Percentiles rank a stretch among this genome's conserved stretches.
Evolutionary conservation across 2,113 vertebrate genomes (phyloP).

Genomic region (Mesocricetus auratus): DNA sequence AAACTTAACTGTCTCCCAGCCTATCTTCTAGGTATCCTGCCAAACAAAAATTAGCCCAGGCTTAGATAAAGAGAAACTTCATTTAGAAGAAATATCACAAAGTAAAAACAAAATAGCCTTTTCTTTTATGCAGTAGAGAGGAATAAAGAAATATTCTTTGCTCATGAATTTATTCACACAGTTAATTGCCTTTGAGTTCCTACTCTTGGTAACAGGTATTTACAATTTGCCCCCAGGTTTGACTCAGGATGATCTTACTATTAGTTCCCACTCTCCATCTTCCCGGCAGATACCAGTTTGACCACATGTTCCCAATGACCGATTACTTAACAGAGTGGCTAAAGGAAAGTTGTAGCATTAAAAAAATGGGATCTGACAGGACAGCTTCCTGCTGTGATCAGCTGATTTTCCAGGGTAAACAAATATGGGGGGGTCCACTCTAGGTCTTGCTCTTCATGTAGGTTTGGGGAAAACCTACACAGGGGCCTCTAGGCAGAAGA

Average conservation of each 20-base stretch:
- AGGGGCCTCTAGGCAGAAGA: not conserved
- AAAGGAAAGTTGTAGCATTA: not conserved
- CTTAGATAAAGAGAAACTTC: not conserved
- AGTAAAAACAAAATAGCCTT: not conserved
- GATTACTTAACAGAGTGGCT: not conserved
- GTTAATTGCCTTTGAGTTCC: not conserved
- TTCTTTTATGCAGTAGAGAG: not conserved
- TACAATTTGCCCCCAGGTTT: not conserved
- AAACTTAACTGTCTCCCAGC: not conserved
- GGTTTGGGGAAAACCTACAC: not conserved
- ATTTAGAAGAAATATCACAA: constrained; percentile 26
- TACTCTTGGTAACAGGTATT: not conserved
- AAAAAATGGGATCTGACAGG: not conserved
- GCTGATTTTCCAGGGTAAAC: not conserved
- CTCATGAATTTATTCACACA: not conserved
- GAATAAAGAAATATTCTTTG: not conserved
- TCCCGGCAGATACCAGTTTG: not conserved
- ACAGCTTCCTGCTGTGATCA: not conserved
- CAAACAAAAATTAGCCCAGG: not conserved
- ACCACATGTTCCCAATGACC: not conserved
- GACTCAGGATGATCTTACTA: not conserved
- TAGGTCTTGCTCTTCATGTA: not conserved
- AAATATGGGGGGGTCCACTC: not conserved
- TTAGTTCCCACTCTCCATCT: not conserved
- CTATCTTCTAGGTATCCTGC: not conserved